phyloP scores from a whole-genome alignment of 2,113 vertebrate genomes.

The Phylloscopus trochilus region DNA sequence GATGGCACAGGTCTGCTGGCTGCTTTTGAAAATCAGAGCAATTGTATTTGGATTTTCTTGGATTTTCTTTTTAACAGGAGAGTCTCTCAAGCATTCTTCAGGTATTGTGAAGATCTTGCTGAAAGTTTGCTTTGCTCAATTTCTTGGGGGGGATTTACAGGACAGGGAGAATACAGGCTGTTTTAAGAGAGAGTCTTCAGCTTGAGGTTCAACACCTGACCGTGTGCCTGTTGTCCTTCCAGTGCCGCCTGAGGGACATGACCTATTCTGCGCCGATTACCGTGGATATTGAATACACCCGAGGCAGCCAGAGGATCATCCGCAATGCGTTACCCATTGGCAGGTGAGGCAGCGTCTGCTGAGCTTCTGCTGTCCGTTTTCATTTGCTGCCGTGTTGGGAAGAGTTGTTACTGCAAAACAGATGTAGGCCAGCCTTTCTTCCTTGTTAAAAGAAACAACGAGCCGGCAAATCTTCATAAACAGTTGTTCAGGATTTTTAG shows the following conservation, averaged over 20 bases:
- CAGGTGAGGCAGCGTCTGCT: conserved; percentile 70
- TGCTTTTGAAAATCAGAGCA: neutral
- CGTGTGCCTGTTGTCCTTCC: neutral
- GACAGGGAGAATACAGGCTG: neutral
- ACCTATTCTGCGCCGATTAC: conserved; percentile 95
- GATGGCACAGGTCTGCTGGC: neutral
- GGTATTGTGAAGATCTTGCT: neutral
- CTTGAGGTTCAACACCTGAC: neutral
- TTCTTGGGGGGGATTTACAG: neutral
- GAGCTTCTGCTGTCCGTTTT: neutral
- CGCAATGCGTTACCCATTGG: conserved; percentile 94
- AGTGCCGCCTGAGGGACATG: conserved; percentile 98
- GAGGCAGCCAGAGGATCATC: conserved; percentile 97
- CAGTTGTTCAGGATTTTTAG: neutral
- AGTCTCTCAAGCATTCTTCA: neutral
- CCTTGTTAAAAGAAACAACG: neutral
- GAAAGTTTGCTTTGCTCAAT: neutral
- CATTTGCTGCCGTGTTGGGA: neutral
- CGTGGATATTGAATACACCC: conserved; percentile 95
- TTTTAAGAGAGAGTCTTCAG: neutral
- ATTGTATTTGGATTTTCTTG: neutral
- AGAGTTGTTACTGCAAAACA: neutral
- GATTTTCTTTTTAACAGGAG: neutral
- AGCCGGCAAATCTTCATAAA: neutral
- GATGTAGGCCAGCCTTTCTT: neutral